phyloP scores from a whole-genome alignment of 2,113 vertebrate genomes.

The Erythrolamprus reginae region DNA sequence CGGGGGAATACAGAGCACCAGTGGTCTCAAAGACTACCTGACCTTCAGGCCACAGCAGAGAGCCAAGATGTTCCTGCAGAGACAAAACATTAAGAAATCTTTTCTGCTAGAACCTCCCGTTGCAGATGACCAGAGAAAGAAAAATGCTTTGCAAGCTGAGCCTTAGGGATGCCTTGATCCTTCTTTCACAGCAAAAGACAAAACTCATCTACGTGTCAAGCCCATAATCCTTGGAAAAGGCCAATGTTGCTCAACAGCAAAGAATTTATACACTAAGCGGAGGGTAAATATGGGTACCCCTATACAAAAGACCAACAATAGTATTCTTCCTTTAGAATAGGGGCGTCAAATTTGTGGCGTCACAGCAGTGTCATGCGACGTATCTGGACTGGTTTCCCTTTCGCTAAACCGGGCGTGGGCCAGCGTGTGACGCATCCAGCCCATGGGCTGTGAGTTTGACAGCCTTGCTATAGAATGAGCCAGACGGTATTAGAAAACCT shows the following conservation, averaged over 20 bases:
- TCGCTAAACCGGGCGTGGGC: too few relatives aligned
- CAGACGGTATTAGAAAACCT: constrained; percentile 4
- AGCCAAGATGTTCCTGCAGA: constrained; percentile 24
- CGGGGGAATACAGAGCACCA: constrained; percentile 39
- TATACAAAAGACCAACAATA: constrained; percentile 1
- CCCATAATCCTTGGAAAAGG: not conserved
- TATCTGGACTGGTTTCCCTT: too few relatives aligned
- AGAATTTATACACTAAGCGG: not conserved
- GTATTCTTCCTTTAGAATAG: not conserved
- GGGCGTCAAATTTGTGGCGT: too few relatives aligned
- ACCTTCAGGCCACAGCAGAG: constrained; percentile 11
- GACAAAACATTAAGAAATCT: not conserved
- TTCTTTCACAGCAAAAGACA: not conserved
- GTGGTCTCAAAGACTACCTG: constrained; percentile 15
- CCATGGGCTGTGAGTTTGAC: too few relatives aligned
- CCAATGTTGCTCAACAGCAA: not conserved
- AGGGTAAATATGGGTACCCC: constrained; percentile 18
- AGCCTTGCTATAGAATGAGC: not conserved
- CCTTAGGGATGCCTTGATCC: not conserved
- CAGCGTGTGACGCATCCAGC: too few relatives aligned
- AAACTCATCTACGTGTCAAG: not conserved
- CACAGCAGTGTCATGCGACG: too few relatives aligned
- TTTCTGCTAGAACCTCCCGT: not conserved
- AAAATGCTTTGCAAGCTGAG: not conserved
- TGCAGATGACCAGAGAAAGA: not conserved